Percentiles rank a stretch among this genome's conserved stretches.
Conservation (phyloP, 2,797 vertebrate species). For the Sorex maritimensis region DNA sequence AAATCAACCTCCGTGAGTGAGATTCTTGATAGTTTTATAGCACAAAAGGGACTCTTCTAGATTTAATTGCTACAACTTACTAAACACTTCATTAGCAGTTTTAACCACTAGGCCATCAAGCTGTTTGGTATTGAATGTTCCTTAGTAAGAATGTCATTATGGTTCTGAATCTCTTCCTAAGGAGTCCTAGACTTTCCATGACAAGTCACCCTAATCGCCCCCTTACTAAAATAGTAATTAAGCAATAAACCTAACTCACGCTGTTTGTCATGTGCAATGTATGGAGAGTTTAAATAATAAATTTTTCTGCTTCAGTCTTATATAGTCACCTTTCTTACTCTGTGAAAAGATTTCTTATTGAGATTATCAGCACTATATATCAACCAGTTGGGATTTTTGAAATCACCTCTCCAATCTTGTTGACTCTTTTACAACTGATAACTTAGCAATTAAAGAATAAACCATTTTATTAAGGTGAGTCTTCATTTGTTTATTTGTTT, state of each 20-base stretch:
- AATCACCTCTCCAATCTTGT: slow-evolving; percentile 59
- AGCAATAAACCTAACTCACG: background rate
- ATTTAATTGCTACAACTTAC: slow-evolving; percentile 44
- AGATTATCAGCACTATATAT: slow-evolving; percentile 39
- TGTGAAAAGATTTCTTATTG: slow-evolving; percentile 67
- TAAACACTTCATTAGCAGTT: slow-evolving; percentile 14
- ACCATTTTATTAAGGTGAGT: slow-evolving; percentile 39
- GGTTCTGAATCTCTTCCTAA: slow-evolving; percentile 53
- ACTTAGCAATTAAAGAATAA: slow-evolving; percentile 61
- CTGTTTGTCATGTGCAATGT: slow-evolving; percentile 13
- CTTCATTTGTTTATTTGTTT: background rate
- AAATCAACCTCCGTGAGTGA: slow-evolving; percentile 39
- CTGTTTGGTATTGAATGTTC: slow-evolving; percentile 18
- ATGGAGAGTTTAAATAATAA: slow-evolving; percentile 38
- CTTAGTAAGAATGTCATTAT: background rate
- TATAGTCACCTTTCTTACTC: slow-evolving; percentile 42
- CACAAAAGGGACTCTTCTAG: background rate
- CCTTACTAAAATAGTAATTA: slow-evolving; percentile 30
- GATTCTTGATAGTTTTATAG: background rate
- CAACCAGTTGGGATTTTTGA: slow-evolving; percentile 44
- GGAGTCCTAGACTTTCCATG: background rate
- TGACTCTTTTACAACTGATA: slow-evolving; percentile 54
- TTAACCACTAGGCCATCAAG: slow-evolving; percentile 39
- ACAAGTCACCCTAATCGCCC: background rate
- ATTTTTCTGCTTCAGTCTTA: slow-evolving; percentile 33